A percentile compares a stretch with the other conserved stretches of the same genome.
Conservation (phyloP, 1,140 invertebrate species). For the Tetraneura akinire region DNA sequence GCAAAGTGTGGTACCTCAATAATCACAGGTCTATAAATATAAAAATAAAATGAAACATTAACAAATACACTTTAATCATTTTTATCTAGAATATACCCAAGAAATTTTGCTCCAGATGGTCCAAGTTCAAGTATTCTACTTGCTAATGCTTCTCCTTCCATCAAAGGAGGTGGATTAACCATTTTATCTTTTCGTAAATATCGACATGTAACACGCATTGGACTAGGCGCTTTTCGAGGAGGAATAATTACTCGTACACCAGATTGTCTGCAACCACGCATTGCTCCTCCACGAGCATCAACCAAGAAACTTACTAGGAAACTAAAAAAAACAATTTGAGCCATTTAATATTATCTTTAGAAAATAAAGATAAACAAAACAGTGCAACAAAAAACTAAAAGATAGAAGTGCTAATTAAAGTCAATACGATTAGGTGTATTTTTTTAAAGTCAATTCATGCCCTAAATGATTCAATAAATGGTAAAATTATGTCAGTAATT, state of each 20-base stretch:
- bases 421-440: constrained; percentile 30
- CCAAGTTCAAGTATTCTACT: constrained; percentile 90
- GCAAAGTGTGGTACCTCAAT: constrained; percentile 98
- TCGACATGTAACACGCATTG: constrained; percentile 90
- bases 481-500: background rate
- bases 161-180: constrained; percentile 85
- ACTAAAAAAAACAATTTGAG: constrained; percentile 61
- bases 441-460: constrained; percentile 21
- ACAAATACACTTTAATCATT: background rate
- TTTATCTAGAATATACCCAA: constrained; percentile 68
- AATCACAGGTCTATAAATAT: constrained; percentile 77
- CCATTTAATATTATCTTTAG: constrained; percentile 14
- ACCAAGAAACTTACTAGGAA: constrained; percentile 98
- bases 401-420: constrained; percentile 8
- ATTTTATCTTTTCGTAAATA: constrained; percentile 78
- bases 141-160: constrained; percentile 93
- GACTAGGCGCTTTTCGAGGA: constrained; percentile 86
- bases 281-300: constrained; percentile 92
- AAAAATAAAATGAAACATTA: background rate
- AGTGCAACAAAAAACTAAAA: constrained; percentile 30
- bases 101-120: constrained; percentile 91
- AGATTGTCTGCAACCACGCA: constrained; percentile 93
- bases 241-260: constrained; percentile 94
- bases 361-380: constrained; percentile 16
- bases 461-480: constrained; percentile 12